Evolutionary conservation across 2,113 vertebrate species (phyloP), one percentile per base, ranked within the genome.

Genomic region (Lagopus muta): DNA sequence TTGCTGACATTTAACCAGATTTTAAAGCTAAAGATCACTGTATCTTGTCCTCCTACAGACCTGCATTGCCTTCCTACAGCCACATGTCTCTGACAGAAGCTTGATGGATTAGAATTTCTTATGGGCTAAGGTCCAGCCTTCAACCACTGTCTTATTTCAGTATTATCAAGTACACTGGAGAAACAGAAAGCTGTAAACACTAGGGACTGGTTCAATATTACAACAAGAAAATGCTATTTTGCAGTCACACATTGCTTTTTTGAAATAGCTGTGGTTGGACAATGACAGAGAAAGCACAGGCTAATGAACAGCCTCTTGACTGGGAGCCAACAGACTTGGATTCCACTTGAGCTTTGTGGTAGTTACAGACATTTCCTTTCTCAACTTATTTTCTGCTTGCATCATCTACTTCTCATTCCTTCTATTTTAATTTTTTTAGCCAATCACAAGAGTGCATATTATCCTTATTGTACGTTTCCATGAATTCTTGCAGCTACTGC

Each of bases 201-300:
- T 32, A 12, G 54, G 10, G 20, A 32, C 6, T 8, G 17, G 17
- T 25, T n/a, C 61, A 67, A 11, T 32, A 57, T 2, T 50, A n/a
- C 24, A 57, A 24, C 6, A 34, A 16, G 25, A 66, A 10, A 34
- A 43, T 0, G 4, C 34, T 0, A 16, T n/a, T 8, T 13, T 42
- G 7, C 5, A 18, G 34, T 42, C 28, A 48, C 28, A 14, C n/a
- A 48, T 57, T 74, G 20, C 27, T 28, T 24, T 50, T 42, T 54
- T 60, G 24, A 30, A 16, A 42, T 18, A 42, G 36, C 9, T 86
- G 36, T 32, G 43, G 7, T 43, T 20, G 10, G 25, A 45, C 43
- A 60, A 60, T 14, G 16, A 60, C 30, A 18, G 67, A 34, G 11
- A 78, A 79, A 38, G 36, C 13, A 16, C 19, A 28, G 1, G 5